Evolutionary conservation across 2,113 vertebrate species (phyloP).

Genomic region (Strigops habroptila): DNA sequence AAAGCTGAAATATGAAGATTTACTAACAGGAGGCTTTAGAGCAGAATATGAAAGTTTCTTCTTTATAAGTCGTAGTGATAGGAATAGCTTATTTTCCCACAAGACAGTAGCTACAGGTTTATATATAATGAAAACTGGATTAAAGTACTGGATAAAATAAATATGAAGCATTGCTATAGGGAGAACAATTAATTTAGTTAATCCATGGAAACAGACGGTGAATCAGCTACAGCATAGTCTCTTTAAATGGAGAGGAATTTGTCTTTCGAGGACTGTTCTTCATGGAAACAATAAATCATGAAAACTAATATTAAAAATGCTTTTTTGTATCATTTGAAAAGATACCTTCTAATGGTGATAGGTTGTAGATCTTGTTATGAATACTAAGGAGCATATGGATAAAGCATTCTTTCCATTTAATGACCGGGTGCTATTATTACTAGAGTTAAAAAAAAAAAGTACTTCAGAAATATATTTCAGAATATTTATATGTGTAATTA

Average conservation of each 20-base stretch:
- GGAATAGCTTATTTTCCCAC: neutral
- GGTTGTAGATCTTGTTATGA: neutral
- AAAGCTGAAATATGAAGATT: neutral
- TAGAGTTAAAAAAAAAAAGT: neutral
- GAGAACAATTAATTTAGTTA: slow-evolving; percentile 11
- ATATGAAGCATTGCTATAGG: neutral
- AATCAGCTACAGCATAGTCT: neutral
- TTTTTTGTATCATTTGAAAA: neutral
- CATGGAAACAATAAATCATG: neutral
- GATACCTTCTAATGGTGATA: neutral
- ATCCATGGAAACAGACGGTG: neutral
- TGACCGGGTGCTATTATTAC: neutral
- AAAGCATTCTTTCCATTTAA: neutral
- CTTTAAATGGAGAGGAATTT: neutral
- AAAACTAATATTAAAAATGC: neutral
- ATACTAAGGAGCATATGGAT: neutral
- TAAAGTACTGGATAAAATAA: neutral
- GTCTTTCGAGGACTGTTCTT: neutral
- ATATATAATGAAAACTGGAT: neutral
- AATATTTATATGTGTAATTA: neutral
- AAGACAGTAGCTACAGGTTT: neutral
- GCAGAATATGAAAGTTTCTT: neutral
- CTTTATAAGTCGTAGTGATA: neutral
- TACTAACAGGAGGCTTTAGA: neutral
- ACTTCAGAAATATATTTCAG: neutral